phyloP scores from a whole-genome alignment of 2,888 invertebrate genomes.

The Cephus runcator region DNA sequence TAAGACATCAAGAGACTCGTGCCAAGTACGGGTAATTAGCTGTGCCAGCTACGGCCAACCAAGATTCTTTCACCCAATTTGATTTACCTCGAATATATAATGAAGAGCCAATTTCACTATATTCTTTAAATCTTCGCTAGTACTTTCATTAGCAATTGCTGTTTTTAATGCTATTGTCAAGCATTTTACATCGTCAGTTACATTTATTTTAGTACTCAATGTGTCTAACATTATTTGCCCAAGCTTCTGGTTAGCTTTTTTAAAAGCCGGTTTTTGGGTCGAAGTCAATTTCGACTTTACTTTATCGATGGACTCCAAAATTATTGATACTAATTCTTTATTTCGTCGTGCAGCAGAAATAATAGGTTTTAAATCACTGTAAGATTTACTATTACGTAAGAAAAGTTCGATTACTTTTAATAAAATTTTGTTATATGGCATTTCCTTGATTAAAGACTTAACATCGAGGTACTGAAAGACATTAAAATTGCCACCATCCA shows the following conservation, averaged over 20 bases:
- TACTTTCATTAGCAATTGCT: slow-evolving; percentile 28
- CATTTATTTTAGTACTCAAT: slow-evolving; percentile 29
- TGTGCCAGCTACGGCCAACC: too few species aligned
- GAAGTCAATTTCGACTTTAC: slow-evolving; percentile 37
- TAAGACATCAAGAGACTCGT: too few species aligned
- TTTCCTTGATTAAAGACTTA: slow-evolving; percentile 32
- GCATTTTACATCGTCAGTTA: slow-evolving; percentile 39
- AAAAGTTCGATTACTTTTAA: slow-evolving; percentile 41
- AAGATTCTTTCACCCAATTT: neutral
- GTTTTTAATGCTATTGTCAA: slow-evolving; percentile 45
- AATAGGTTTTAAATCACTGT: slow-evolving; percentile 32
- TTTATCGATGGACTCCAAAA: slow-evolving; percentile 47
- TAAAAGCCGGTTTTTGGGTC: slow-evolving; percentile 35
- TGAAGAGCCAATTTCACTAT: slow-evolving; percentile 33
- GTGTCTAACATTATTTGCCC: slow-evolving; percentile 34
- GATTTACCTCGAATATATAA: slow-evolving; percentile 37
- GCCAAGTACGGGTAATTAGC: too few species aligned
- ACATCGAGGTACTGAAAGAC: slow-evolving; percentile 42
- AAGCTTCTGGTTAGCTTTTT: slow-evolving; percentile 44
- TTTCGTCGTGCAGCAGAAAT: slow-evolving; percentile 26
- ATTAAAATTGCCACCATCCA: slow-evolving; percentile 40
- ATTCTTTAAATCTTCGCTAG: slow-evolving; percentile 35
- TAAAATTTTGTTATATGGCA: slow-evolving; percentile 30
- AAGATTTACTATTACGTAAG: slow-evolving; percentile 33
- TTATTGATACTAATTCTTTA: slow-evolving; percentile 17